Conservation (phyloP, 2,888 invertebrate genomes). For the Phaedon cochleariae region DNA sequence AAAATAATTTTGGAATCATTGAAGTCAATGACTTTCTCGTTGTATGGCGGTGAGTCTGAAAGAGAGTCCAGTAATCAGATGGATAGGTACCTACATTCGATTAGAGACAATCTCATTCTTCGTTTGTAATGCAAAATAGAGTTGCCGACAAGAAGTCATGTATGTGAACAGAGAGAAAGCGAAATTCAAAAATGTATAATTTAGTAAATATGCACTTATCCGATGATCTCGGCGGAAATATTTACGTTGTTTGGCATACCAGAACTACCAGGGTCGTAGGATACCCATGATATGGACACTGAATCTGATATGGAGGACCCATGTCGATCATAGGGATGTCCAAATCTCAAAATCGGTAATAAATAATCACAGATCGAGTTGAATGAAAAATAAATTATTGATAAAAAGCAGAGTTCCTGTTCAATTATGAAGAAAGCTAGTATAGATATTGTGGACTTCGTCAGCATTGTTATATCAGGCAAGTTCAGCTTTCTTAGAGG, state of each 20-base stretch:
- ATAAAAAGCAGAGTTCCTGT: no score
- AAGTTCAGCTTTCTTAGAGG: no score
- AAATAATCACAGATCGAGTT: no score
- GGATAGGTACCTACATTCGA: constrained; percentile 20
- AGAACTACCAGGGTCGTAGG: not conserved
- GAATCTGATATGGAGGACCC: no score
- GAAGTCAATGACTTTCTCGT: not conserved
- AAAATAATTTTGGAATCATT: no score
- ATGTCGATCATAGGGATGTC: no score
- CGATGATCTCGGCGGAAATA: constrained; percentile 14
- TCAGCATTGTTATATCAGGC: no score
- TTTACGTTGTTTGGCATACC: constrained; percentile 1
- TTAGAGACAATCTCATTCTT: constrained; percentile 6
- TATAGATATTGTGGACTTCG: no score
- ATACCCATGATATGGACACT: no score
- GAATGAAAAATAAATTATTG: no score
- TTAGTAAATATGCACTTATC: constrained; percentile 21
- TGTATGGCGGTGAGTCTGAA: not conserved
- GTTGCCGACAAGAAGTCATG: constrained; percentile 18
- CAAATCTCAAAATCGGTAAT: no score
- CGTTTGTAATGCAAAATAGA: constrained; percentile 11
- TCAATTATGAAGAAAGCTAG: no score
- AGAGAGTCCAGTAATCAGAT: constrained; percentile 13
- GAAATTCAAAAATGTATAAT: constrained; percentile 17
- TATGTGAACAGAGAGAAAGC: constrained; percentile 17